Evolutionary conservation across 2,113 vertebrate genomes (phyloP).

Genomic region (Caranx melampygus): DNA sequence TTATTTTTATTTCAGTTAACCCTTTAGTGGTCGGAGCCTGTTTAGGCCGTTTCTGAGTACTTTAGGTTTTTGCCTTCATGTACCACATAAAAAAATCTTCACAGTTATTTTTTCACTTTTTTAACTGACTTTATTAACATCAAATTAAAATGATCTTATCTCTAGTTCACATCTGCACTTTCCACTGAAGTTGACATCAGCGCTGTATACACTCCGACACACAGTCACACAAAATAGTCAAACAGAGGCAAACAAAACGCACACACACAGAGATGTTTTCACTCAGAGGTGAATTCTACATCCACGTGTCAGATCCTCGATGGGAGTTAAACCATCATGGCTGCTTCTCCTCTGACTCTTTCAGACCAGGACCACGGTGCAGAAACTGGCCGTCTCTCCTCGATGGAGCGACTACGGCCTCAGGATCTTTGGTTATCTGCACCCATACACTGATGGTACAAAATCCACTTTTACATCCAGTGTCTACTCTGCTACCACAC

Average conservation of each 20-base stretch:
- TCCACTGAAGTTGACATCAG: too few relatives aligned
- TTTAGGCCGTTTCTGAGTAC: too few relatives aligned
- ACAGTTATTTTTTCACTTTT: too few relatives aligned
- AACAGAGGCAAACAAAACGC: not conserved
- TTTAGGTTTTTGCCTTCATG: too few relatives aligned
- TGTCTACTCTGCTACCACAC: not conserved
- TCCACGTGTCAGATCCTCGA: slow-evolving; percentile 37
- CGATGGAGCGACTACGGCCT: slow-evolving; percentile 94
- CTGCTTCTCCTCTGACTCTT: slow-evolving; percentile 10
- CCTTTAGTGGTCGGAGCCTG: too few relatives aligned
- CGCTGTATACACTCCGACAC: not conserved
- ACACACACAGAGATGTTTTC: slow-evolving; percentile 13
- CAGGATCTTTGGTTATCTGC: slow-evolving; percentile 95
- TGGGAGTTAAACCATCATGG: slow-evolving; percentile 1
- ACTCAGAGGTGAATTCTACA: slow-evolving; percentile 54
- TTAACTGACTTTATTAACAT: too few relatives aligned
- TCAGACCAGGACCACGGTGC: slow-evolving; percentile 88
- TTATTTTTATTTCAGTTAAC: too few relatives aligned
- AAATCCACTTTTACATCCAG: not conserved
- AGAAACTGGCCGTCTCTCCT: slow-evolving; percentile 90
- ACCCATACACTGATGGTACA: slow-evolving; percentile 88
- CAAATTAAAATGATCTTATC: too few relatives aligned
- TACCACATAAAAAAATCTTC: too few relatives aligned
- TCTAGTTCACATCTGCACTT: too few relatives aligned
- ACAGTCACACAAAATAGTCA: not conserved